phyloP scores from a whole-genome alignment of 2,888 invertebrate genomes.

The Imbricaverruca yamaguchii region DNA sequence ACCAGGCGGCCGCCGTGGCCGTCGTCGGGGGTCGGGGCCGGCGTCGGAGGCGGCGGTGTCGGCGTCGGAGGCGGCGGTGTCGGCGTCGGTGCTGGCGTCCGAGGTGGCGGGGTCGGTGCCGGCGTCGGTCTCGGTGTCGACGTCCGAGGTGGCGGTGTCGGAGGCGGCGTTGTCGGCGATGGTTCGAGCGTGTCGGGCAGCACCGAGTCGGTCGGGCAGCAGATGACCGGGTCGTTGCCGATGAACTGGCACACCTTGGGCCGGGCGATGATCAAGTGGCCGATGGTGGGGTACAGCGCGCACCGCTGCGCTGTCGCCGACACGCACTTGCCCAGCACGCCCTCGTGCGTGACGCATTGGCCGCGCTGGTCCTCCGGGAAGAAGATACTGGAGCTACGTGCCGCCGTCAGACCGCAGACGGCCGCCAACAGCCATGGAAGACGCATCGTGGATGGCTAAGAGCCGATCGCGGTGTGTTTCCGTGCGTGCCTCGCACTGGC shows the following conservation, averaged over 20 bases:
- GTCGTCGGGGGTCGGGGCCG: not conserved
- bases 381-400: not conserved
- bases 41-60: not conserved
- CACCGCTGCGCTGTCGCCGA: not conserved
- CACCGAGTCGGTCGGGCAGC: not conserved
- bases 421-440: not conserved
- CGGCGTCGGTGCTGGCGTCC: too few relatives aligned
- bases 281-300: not conserved
- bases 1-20: not conserved
- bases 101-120: not conserved
- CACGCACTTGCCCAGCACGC: not conserved
- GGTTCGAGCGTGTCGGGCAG: not conserved
- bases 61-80: too few relatives aligned
- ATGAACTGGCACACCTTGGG: not conserved
- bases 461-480: not conserved
- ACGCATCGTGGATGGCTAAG: not conserved
- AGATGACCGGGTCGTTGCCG: conserved; percentile 11
- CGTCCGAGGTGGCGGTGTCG: not conserved
- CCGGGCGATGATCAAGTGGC: not conserved
- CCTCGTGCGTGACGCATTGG: not conserved
- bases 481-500: not conserved
- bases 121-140: not conserved
- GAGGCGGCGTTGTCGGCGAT: not conserved
- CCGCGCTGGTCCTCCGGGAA: not conserved
- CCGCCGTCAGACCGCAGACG: not conserved